These are phyloP conservation scores for Catharus ustulatus DNA, from an alignment of 2,797 vertebrate species.

Conservation along the genomic window DNA sequence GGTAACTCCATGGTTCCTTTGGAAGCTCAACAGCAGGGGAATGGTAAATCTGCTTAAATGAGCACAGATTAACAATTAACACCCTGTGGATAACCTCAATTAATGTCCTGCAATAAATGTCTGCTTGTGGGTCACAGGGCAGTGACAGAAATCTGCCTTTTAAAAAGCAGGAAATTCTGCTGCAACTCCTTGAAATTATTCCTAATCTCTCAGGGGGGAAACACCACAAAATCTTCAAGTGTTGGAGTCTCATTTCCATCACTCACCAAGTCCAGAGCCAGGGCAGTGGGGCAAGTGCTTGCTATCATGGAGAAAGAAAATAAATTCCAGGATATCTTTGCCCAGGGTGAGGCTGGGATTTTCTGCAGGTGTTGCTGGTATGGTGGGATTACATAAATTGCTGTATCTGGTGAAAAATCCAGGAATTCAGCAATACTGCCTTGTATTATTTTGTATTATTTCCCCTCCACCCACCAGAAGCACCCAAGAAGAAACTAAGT, in stretches of 20 bases:
- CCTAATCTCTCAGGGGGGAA: rapidly evolving
- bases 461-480: not conserved
- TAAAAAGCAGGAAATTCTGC: not conserved
- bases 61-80: not conserved
- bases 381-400: rapidly evolving
- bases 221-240: rapidly evolving
- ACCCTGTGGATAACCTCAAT: not conserved
- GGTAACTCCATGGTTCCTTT: not conserved
- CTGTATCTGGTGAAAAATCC: not conserved
- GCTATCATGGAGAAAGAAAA: not conserved
- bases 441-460: not conserved
- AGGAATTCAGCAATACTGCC: not conserved
- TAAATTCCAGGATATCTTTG: rapidly evolving
- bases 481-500: not conserved
- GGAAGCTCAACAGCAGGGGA: not conserved
- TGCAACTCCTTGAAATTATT: not conserved
- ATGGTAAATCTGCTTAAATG: not conserved
- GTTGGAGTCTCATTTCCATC: not conserved
- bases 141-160: not conserved
- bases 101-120: not conserved
- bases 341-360: not conserved
- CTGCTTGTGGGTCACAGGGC: not conserved
- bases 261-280: not conserved
- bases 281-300: not conserved
- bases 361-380: not conserved